Conservation (phyloP, 2,797 vertebrate species). For the Melanotaenia trifasciata region DNA sequence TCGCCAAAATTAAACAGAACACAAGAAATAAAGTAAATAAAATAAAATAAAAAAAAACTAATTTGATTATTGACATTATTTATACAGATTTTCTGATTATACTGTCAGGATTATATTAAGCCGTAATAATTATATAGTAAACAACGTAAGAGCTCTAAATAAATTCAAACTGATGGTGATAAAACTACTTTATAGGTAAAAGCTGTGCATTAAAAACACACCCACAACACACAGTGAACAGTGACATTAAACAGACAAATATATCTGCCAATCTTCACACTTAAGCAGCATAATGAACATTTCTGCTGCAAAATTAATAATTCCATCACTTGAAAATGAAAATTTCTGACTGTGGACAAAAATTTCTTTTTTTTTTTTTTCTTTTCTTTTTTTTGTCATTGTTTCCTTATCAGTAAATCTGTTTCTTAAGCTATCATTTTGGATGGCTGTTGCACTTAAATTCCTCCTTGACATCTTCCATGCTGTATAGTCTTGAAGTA, state of each 20-base stretch:
- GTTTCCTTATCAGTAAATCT: background rate
- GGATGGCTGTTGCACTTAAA: conserved; percentile 14
- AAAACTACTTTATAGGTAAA: background rate
- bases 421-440: background rate
- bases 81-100: no score
- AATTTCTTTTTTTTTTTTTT: no score
- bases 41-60: no score
- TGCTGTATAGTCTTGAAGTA: conserved; percentile 19
- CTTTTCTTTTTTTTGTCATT: background rate
- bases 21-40: no score
- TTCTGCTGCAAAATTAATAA: background rate
- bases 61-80: no score
- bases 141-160: no score
- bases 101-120: no score
- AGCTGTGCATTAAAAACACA: no score
- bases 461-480: conserved; percentile 46
- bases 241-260: background rate
- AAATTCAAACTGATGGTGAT: background rate
- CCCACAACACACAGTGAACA: background rate
- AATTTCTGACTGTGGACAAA: no score
- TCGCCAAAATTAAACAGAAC: no score
- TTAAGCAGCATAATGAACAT: background rate
- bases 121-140: no score
- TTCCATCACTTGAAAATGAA: background rate
- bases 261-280: background rate